Base-by-base conservation (phyloP, 2,888 invertebrate genomes). In the Unio pictorum region DNA sequence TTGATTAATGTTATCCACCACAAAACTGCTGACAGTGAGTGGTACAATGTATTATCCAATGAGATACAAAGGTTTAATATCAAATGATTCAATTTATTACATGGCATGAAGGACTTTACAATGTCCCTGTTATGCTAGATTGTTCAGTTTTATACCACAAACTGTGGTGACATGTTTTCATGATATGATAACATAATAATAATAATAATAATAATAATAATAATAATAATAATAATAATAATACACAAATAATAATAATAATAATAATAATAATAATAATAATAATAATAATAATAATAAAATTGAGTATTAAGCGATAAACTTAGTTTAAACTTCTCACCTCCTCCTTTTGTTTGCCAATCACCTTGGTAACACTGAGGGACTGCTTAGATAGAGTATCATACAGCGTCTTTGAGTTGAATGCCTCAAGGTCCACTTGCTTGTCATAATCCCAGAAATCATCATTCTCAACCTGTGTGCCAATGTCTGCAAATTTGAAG, bases 371-470 rank as follows among this genome's bases (percentile, higher is more conserved):
- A 60, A 88, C 84, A 20, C 74, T 78, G 0, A 84, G 73, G 1
- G 88, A 84, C 76, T 89, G 89, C 64, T 79, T 76, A 8, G 87
- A 81, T 55, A 89, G 78, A 0, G 87, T 86, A 66, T 88, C 86
- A 61, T 89, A 89, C 56, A 89, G 80, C 4, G 81, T 80, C n/a
- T 78, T 73, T 3, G 85, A 81, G 64, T 79, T 86, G 80, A 89
- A 89, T 1, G 85, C 85, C 68, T 89, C 89, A 59, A 89, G 77
- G 71, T 89, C 88, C 4, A 87, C 81, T 67, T 88, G 89, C 55
- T 82, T 74, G 73, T 86, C 84, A 57, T 89, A 88, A 73, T 89
- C 89, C 89, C 88, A 89, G 87, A 88, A 88, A 62, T 89, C 88
- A 71, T 88, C 88, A 55, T 81, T 81, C 71, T 81, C 81, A 30